These are phyloP conservation scores for Leptinotarsa peninsularis DNA, from an alignment of 2,888 invertebrate genomes.

Conservation along the genomic window DNA sequence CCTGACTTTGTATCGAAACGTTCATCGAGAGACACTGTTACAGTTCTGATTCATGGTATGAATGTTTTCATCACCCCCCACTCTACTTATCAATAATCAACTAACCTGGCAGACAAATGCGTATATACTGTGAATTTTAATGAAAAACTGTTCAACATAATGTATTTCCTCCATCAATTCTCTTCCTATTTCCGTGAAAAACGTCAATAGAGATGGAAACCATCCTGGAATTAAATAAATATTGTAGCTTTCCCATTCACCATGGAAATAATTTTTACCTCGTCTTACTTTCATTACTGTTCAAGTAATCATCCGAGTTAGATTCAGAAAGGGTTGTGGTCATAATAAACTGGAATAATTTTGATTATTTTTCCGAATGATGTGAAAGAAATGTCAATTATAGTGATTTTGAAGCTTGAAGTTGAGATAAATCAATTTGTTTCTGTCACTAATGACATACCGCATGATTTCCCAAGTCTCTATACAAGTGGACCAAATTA, in stretches of 20 bases:
- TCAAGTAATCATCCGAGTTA: constrained; percentile 36
- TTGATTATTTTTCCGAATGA: constrained; percentile 39
- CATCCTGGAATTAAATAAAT: constrained; percentile 45
- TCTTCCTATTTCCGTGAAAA: constrained; percentile 39
- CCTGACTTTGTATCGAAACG: too few relatives aligned
- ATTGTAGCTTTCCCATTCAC: background rate
- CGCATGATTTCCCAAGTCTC: too few relatives aligned
- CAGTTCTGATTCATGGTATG: too few relatives aligned
- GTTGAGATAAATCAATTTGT: constrained; percentile 13
- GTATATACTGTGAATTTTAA: constrained; percentile 60
- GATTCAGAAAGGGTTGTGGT: constrained; percentile 39
- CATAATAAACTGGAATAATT: constrained; percentile 49
- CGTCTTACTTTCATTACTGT: constrained; percentile 37
- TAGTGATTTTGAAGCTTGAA: constrained; percentile 10
- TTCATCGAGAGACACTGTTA: too few relatives aligned
- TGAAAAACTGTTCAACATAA: constrained; percentile 60
- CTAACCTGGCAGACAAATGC: constrained; percentile 62
- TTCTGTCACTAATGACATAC: background rate
- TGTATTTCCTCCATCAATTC: constrained; percentile 58
- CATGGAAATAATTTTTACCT: constrained; percentile 22
- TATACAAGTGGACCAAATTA: too few relatives aligned
- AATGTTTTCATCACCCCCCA: too few relatives aligned
- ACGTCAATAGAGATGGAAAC: constrained; percentile 42
- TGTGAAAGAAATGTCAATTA: constrained; percentile 28
- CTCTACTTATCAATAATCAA: background rate